A percentile compares a stretch with the other conserved stretches of the same genome.
Conservation (phyloP, 2,113 vertebrate species). For the Anarhynchus alexandrinus region DNA sequence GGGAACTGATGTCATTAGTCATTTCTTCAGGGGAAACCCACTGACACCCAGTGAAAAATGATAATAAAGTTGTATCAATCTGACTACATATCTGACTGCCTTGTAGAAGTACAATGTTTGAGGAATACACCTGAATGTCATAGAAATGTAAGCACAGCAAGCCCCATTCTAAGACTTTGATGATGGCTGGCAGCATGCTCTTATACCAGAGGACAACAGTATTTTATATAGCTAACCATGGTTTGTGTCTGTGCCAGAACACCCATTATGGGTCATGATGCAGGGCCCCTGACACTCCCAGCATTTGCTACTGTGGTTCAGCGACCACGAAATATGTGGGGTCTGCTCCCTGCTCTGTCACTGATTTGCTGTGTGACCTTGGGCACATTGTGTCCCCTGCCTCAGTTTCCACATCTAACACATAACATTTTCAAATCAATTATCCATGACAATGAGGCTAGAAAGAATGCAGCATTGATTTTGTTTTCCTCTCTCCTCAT, state of each 20-base stretch:
- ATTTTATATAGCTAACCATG: background rate
- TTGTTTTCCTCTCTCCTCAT: background rate
- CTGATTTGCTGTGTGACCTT: background rate
- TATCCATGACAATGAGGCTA: background rate
- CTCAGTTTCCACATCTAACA: slow-evolving; percentile 19
- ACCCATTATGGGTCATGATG: background rate
- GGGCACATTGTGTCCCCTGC: background rate
- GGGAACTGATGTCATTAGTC: background rate
- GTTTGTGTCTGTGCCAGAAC: background rate
- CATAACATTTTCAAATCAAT: background rate
- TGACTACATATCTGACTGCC: background rate
- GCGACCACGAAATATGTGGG: background rate
- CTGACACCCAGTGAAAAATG: background rate
- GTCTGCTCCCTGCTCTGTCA: background rate
- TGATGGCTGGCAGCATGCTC: background rate
- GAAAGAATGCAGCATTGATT: background rate
- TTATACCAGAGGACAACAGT: background rate
- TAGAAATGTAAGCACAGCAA: background rate
- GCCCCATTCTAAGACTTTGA: background rate
- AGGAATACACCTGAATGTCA: background rate
- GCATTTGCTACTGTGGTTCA: background rate
- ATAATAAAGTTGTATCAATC: background rate
- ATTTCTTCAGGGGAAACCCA: slow-evolving; percentile 42
- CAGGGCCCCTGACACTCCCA: background rate
- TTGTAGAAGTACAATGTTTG: background rate